phyloP scores from a whole-genome alignment of 2,113 vertebrate species.

The Actinemys pallida region DNA sequence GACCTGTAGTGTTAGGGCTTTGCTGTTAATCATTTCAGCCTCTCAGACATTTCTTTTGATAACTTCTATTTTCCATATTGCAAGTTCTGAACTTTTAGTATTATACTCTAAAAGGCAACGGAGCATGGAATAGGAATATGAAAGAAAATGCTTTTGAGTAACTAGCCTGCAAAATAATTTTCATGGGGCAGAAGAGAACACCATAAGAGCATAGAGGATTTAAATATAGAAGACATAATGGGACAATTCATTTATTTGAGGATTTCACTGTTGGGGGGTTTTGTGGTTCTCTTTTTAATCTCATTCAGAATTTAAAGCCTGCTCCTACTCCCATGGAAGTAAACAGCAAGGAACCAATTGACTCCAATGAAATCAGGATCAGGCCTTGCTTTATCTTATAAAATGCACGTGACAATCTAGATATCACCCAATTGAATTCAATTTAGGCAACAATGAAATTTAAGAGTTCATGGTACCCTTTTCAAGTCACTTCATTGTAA shows the following conservation, averaged over 20 bases:
- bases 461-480: not conserved
- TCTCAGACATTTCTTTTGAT: not conserved
- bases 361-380: not conserved
- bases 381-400: not conserved
- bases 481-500: slow-evolving; percentile 9
- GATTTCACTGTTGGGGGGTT: not conserved
- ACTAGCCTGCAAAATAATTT: not conserved
- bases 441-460: slow-evolving; percentile 35
- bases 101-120: not conserved
- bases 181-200: not conserved
- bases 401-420: not conserved
- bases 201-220: not conserved
- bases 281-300: not conserved
- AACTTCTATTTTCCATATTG: not conserved
- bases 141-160: not conserved
- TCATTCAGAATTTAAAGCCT: not conserved
- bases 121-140: not conserved
- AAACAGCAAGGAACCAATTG: not conserved
- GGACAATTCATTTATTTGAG: not conserved
- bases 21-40: not conserved
- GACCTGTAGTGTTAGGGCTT: not conserved
- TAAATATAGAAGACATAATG: not conserved
- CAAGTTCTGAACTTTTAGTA: not conserved
- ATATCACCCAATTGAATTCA: not conserved
- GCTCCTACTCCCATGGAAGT: not conserved